Base-by-base conservation (phyloP, 2,113 vertebrate genomes). In the Amazona vittata region DNA sequence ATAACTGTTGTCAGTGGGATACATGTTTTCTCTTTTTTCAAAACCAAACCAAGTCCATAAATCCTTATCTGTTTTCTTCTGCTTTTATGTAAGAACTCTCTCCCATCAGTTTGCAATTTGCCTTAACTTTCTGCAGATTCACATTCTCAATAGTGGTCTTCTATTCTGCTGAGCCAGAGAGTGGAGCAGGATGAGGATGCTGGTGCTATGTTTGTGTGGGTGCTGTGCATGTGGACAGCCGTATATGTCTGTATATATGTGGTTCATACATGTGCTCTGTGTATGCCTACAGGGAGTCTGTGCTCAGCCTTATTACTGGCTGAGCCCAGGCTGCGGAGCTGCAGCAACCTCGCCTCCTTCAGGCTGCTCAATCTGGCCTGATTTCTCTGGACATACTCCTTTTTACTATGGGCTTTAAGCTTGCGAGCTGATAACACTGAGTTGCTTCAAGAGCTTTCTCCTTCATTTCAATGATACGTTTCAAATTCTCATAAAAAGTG, bases 201-300 rank as follows among this genome's bases (percentile, higher is more conserved):
- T 46, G 15, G 15, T 81, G 37, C 64, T 69, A 21, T 47, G 46
- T 44, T 33, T 77, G 11, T 41, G 18, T 20, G 49, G 44, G 25
- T 31, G 9, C 12, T 20, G 10, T n/a, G 50, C 12, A 5, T 12
- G 22, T 10, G 16, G 41, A 18, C 7, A 52, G 57, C 9, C 43
- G 12, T 13, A 5, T 10, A 2, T 14, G 6, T 49, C 21, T 35
- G 21, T 60, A 26, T 29, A 6, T 12, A 26, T 0, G 3, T 1
- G 3, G 4, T 26, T 15, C 11, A 37, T 15, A 37, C 25, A 1
- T 6, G 11, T 41, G 9, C 17, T 70, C 25, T 46, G 3, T 10
- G 22, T 14, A 5, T 59, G 11, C 11, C 14, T 68, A 12, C 43
- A n/a, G 11, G 46, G 41, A 67, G 10, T 9, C 11, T 18, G 6